Evolutionary conservation across 2,113 vertebrate genomes (phyloP).

Genomic region (Ailurus styani): DNA sequence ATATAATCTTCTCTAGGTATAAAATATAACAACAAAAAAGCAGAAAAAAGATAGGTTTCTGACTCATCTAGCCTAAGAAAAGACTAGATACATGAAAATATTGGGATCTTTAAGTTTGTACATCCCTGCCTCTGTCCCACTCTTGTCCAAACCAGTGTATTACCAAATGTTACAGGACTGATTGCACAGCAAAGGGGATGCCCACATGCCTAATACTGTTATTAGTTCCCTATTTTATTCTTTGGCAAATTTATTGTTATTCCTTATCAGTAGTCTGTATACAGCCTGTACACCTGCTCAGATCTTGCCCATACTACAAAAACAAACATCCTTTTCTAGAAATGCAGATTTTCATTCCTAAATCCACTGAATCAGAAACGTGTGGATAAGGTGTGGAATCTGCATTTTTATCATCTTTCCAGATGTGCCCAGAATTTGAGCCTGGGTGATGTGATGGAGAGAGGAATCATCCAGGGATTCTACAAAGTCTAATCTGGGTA

Average conservation of each 20-base stretch:
- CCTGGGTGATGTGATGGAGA: not conserved
- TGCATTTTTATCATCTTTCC: not conserved
- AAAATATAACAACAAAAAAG: not conserved
- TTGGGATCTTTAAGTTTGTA: not conserved
- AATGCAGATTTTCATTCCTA: not conserved
- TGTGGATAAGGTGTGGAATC: not conserved
- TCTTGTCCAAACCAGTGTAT: not conserved
- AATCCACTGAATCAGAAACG: not conserved
- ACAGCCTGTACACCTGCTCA: not conserved
- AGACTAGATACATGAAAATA: not conserved
- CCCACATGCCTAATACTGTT: not conserved
- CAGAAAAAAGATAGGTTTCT: not conserved
- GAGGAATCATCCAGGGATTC: not conserved
- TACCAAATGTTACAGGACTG: not conserved
- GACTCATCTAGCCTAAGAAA: not conserved
- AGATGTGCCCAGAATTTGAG: not conserved
- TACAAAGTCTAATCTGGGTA: not conserved
- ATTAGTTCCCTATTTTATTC: not conserved
- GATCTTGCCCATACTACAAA: not conserved
- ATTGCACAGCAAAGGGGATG: not conserved
- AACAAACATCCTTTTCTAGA: not conserved
- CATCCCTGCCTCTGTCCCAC: fast-evolving
- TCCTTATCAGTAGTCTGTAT: not conserved
- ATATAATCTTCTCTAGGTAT: not conserved
- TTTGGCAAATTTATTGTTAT: not conserved